These are phyloP conservation scores for Tetramorium simillimum DNA, from an alignment of 1,140 invertebrate genomes.

Conservation along the genomic window DNA sequence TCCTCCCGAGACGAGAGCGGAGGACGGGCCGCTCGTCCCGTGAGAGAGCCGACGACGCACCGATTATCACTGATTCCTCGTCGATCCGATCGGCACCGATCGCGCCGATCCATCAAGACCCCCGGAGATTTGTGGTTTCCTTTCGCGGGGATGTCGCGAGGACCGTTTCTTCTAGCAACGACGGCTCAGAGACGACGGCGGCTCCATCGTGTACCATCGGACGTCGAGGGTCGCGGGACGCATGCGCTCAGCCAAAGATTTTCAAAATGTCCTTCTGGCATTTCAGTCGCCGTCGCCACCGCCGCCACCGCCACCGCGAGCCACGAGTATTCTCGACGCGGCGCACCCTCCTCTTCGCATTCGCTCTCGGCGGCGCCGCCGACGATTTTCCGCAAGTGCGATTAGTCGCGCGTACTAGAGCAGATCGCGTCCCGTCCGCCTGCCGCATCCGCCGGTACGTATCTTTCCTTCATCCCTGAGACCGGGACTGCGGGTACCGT, in stretches of 20 bases:
- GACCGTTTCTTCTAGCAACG: conserved; percentile 41
- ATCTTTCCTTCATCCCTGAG: too few species aligned
- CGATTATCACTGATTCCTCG: neutral
- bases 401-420: conserved; percentile 12
- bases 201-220: conserved; percentile 71
- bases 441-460: neutral
- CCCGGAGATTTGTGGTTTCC: neutral
- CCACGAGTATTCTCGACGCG: conserved; percentile 20
- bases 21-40: neutral
- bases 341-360: neutral
- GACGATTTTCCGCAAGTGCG: neutral
- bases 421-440: neutral
- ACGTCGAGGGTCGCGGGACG: conserved; percentile 65
- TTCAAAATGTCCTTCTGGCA: conserved; percentile 76
- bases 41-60: neutral
- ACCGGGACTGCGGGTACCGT: neutral
- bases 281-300: conserved; percentile 44
- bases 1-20: conserved; percentile 13
- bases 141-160: neutral
- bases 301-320: neutral
- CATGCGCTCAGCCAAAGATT: conserved; percentile 82
- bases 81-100: neutral
- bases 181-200: conserved; percentile 51
- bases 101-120: neutral
- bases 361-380: too few species aligned